These are phyloP conservation scores for Naja naja DNA, from an alignment of 2,113 vertebrate genomes.

Conservation along the genomic window DNA sequence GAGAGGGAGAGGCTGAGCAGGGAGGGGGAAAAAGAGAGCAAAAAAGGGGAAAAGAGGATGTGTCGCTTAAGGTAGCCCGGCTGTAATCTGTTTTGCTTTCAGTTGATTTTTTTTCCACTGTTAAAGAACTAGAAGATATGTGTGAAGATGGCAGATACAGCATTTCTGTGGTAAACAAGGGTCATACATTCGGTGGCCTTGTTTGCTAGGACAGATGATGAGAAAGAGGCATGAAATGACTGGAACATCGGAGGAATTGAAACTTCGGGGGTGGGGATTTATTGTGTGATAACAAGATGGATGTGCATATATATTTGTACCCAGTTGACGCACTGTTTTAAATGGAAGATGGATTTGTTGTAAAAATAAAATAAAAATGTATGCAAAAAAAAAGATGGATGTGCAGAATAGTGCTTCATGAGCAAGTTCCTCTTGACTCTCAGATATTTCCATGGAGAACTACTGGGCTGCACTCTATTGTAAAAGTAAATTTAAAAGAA, in stretches of 20 bases:
- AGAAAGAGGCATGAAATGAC: not conserved
- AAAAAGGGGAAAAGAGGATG: conserved; percentile 24
- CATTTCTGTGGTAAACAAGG: not conserved
- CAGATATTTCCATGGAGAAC: not conserved
- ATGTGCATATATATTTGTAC: not conserved
- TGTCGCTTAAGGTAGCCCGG: conserved; percentile 41
- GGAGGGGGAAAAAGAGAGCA: not conserved
- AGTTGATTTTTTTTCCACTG: not conserved
- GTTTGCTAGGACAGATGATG: not conserved
- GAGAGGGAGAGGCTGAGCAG: not conserved
- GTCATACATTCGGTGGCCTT: not conserved
- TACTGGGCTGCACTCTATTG: not conserved
- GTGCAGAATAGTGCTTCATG: not conserved
- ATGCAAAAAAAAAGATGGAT: not conserved
- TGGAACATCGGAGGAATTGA: not conserved
- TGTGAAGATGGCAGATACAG: not conserved
- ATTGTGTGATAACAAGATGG: not conserved
- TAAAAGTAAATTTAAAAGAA: not conserved
- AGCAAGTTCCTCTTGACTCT: not conserved
- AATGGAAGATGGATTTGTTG: too few relatives aligned
- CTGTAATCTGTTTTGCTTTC: not conserved
- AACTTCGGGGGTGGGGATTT: not conserved
- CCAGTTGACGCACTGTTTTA: too few relatives aligned
- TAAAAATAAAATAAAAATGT: too few relatives aligned
- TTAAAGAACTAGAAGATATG: not conserved